Evolutionary conservation across 2,797 vertebrate genomes (phyloP).

Genomic region (Nannoperca obscura): DNA sequence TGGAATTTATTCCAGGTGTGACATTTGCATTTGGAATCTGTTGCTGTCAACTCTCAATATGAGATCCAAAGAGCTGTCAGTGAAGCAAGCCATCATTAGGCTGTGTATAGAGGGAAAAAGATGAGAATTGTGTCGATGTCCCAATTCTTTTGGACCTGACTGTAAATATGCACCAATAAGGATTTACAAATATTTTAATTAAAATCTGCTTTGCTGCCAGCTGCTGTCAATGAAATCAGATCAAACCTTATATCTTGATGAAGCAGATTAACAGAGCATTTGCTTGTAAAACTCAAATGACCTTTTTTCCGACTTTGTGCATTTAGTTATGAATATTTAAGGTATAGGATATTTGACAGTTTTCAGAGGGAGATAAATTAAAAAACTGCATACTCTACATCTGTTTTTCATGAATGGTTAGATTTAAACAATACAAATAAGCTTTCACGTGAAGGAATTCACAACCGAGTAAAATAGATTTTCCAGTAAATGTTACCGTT

Average conservation of each 20-base stretch:
- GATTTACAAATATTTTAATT: not conserved
- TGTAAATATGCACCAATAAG: not conserved
- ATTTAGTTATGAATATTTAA: not conserved
- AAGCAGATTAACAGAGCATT: not conserved
- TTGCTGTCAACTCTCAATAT: conserved; percentile 48
- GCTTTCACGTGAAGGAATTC: not conserved
- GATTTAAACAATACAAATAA: not conserved
- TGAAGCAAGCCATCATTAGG: no score
- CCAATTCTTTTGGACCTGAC: no score
- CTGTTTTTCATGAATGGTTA: not conserved
- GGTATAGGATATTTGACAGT: not conserved
- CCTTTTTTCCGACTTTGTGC: not conserved
- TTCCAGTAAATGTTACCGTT: conserved; percentile 15
- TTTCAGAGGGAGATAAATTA: not conserved
- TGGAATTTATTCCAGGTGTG: no score
- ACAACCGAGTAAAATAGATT: not conserved
- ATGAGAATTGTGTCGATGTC: no score
- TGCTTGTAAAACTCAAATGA: no score
- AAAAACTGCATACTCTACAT: not conserved
- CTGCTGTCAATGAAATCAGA: not conserved
- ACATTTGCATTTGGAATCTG: conserved; percentile 47
- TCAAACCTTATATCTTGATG: not conserved
- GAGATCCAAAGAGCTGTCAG: conserved; percentile 52
- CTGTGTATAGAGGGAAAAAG: not conserved
- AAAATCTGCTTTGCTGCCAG: not conserved